phyloP scores from a whole-genome alignment of 2,113 vertebrate species.

The Phyllopteryx taeniolatus region DNA sequence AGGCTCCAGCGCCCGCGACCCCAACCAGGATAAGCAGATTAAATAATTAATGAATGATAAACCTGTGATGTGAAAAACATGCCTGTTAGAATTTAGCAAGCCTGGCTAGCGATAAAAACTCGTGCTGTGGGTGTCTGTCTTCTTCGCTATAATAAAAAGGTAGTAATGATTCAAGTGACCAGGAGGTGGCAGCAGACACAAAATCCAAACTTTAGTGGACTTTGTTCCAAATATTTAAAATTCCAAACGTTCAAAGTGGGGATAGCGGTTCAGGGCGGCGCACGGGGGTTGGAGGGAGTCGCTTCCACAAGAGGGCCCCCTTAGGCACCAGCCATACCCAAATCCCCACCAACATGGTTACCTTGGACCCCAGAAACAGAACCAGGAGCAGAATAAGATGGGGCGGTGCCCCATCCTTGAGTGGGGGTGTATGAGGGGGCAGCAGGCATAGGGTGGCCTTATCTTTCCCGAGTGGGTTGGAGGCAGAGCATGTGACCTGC shows the following conservation, averaged over 20 bases:
- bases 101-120: not conserved
- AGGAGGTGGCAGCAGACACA: not conserved
- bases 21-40: too few species aligned
- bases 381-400: conserved; percentile 62
- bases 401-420: not conserved
- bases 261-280: too few species aligned
- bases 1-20: too few species aligned
- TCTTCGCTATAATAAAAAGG: not conserved
- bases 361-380: conserved; percentile 60
- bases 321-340: conserved; percentile 55
- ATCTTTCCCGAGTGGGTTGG: conserved; percentile 73
- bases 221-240: not conserved
- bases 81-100: not conserved
- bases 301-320: conserved; percentile 38
- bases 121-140: not conserved
- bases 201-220: not conserved
- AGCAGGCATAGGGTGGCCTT: conserved; percentile 71
- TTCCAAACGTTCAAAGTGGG: not conserved
- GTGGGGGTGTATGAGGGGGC: conserved; percentile 13
- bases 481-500: conserved; percentile 85
- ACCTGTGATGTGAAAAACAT: not conserved
- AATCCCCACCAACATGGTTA: conserved; percentile 60
- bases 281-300: not conserved
- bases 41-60: not conserved
- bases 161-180: not conserved